These are phyloP conservation scores for Ceratitis capitata DNA, from an alignment of 1,140 invertebrate genomes.

Conservation along the genomic window DNA sequence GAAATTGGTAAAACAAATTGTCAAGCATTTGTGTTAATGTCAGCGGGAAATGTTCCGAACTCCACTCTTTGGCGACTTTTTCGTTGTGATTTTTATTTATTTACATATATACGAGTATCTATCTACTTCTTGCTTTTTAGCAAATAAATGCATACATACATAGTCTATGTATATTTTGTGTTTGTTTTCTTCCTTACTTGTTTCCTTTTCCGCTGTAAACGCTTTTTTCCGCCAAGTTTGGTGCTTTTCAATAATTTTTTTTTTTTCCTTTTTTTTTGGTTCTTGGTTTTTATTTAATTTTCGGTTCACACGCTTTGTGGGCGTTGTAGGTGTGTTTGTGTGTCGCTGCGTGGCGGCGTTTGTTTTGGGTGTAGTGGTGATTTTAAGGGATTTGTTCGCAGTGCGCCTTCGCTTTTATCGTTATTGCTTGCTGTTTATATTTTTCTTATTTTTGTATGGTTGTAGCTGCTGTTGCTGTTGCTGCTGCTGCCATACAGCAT, in stretches of 20 bases:
- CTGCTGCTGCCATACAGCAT: no score
- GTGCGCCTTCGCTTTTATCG: background rate
- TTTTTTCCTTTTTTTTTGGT: background rate
- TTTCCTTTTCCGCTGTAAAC: conserved; percentile 21
- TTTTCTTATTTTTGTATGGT: background rate
- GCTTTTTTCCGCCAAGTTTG: background rate
- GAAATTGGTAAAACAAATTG: conserved; percentile 65
- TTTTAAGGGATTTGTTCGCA: conserved; percentile 20
- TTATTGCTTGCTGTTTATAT: background rate
- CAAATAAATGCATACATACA: background rate
- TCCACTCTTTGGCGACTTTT: conserved; percentile 51
- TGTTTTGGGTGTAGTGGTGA: background rate
- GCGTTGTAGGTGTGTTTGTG: background rate
- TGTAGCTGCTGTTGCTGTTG: background rate
- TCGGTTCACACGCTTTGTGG: conserved; percentile 9
- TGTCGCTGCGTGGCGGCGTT: background rate
- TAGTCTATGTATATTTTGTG: background rate
- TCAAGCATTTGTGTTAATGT: conserved; percentile 64
- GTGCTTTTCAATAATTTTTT: background rate
- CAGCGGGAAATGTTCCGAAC: conserved; percentile 63
- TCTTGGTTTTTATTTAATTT: background rate
- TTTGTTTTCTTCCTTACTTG: background rate
- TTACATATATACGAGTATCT: background rate
- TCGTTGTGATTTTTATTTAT: conserved; percentile 21
- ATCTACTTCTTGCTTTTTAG: no score